A percentile compares a stretch with the other conserved stretches of the same genome.
Conservation (phyloP, 2,888 invertebrate genomes). For the Orthonychiurus folsomi region DNA sequence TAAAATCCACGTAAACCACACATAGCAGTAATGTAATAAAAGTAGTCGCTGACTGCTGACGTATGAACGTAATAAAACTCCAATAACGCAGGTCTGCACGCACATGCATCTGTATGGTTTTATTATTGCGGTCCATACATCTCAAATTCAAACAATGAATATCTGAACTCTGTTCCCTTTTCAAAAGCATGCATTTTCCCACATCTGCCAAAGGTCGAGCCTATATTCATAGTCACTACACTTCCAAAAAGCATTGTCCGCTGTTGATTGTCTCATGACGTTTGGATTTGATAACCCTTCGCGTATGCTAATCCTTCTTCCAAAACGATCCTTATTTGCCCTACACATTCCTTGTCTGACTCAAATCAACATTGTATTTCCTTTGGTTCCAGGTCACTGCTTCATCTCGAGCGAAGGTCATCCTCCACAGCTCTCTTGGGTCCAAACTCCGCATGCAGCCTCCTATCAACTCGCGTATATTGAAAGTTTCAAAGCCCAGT, state of each 20-base stretch:
- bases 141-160: constrained; percentile 26
- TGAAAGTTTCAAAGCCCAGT: constrained; percentile 21
- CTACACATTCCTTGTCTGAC: constrained; percentile 8
- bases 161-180: constrained; percentile 23
- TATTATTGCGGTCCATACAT: no score
- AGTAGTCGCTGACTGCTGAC: no score
- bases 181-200: constrained; percentile 25
- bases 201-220: constrained; percentile 16
- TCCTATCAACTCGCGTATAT: constrained; percentile 18
- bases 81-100: no score
- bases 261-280: constrained; percentile 15
- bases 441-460: background rate
- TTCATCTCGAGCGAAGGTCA: constrained; percentile 17
- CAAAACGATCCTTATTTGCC: constrained; percentile 23
- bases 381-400: constrained; percentile 15
- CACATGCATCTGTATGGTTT: no score
- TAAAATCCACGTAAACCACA: no score
- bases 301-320: constrained; percentile 30
- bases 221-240: constrained; percentile 11
- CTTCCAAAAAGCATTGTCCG: constrained; percentile 28
- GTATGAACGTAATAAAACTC: no score
- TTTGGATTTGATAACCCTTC: constrained; percentile 25
- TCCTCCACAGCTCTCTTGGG: constrained; percentile 24
- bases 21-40: no score
- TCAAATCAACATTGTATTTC: constrained; percentile 30